phyloP scores from a whole-genome alignment of 2,797 vertebrate genomes.

The Onychomys leucogaster region DNA sequence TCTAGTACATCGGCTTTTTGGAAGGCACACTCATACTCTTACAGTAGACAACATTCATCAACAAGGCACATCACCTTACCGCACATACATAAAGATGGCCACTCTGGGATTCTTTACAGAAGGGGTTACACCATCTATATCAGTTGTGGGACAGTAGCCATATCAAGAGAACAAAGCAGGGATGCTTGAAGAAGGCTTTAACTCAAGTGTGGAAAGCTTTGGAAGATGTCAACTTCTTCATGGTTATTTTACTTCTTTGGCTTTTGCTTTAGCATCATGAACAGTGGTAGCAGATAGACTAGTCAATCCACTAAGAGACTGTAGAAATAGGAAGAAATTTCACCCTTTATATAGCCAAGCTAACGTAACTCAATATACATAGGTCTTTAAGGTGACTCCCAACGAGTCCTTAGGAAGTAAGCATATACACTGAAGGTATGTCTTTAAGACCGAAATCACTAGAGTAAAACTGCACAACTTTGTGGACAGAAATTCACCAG shows the following conservation, averaged over 20 bases:
- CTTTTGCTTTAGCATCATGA: not conserved
- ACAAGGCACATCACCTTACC: not conserved
- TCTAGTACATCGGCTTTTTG: not conserved
- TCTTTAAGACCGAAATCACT: not conserved
- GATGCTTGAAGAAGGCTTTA: not conserved
- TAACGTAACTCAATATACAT: not conserved
- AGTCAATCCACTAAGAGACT: not conserved
- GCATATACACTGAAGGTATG: not conserved
- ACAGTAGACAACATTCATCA: not conserved
- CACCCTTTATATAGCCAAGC: not conserved
- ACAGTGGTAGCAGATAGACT: not conserved
- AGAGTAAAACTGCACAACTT: not conserved
- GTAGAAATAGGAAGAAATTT: not conserved
- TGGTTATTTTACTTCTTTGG: not conserved
- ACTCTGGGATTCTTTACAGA: not conserved
- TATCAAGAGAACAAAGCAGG: not conserved
- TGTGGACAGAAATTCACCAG: not conserved
- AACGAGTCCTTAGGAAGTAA: not conserved
- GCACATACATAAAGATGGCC: not conserved
- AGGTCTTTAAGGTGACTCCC: not conserved
- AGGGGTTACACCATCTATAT: not conserved
- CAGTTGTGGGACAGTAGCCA: not conserved
- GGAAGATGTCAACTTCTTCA: not conserved
- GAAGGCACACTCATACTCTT: not conserved
- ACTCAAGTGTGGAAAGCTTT: not conserved